Conservation (phyloP, 2,113 vertebrate genomes). For the Onychostoma macrolepis region DNA sequence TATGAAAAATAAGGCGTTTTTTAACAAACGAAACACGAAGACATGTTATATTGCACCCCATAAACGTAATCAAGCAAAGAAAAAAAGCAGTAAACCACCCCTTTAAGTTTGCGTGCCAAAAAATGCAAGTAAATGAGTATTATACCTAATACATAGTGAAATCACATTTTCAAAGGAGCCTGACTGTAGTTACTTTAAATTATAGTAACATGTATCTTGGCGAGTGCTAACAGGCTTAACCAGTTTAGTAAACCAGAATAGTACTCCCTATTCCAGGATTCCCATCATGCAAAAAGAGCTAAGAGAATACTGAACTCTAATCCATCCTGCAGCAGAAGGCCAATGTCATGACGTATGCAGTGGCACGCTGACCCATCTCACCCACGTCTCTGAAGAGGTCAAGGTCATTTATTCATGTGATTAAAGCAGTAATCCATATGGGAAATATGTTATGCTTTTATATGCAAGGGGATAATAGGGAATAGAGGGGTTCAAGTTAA, state of each 20-base stretch:
- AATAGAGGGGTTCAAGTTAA: constrained; percentile 31
- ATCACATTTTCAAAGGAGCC: background rate
- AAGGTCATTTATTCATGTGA: constrained; percentile 28
- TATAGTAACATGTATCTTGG: background rate
- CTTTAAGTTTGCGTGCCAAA: no score
- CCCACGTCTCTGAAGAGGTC: constrained; percentile 27
- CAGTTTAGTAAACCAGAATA: background rate
- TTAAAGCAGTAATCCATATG: constrained; percentile 27
- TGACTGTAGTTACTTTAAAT: background rate
- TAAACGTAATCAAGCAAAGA: no score
- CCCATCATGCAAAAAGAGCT: constrained; percentile 4
- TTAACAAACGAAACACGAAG: no score
- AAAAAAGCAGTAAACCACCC: no score
- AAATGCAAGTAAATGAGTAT: no score
- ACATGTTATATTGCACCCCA: no score
- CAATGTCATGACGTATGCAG: constrained; percentile 2
- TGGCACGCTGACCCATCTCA: constrained; percentile 20
- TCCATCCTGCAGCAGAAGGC: constrained; percentile 12
- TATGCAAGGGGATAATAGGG: constrained; percentile 38
- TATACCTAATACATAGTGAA: background rate
- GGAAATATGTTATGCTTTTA: constrained; percentile 44
- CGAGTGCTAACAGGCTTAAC: background rate
- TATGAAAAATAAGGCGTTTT: no score
- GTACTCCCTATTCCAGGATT: background rate
- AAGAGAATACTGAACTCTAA: background rate